Conservation (phyloP, 23 tunicate species). For the Pegea sp. region DNA sequence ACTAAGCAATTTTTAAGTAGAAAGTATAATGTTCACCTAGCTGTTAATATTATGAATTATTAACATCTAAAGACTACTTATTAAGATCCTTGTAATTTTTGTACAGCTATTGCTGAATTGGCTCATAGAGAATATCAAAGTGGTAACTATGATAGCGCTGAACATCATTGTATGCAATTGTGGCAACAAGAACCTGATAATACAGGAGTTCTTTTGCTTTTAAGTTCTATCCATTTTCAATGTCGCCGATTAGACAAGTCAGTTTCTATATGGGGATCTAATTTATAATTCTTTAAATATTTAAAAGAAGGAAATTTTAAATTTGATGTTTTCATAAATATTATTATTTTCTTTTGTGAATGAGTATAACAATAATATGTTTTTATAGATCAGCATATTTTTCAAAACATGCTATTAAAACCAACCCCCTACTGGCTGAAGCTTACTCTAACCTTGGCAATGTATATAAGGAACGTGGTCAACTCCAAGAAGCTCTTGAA, state of each 20-base stretch:
- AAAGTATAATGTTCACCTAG: too few relatives aligned
- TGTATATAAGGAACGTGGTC: conserved; percentile 89
- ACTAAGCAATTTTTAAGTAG: too few relatives aligned
- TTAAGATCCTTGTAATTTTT: too few relatives aligned
- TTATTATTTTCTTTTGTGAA: too few relatives aligned
- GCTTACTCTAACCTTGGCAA: conserved; percentile 95
- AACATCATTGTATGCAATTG: conserved; percentile 85
- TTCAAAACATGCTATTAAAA: conserved; percentile 89
- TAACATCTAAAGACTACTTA: background rate
- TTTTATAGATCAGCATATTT: conserved; percentile 83
- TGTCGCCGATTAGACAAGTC: conserved; percentile 82
- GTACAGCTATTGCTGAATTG: conserved; percentile 57
- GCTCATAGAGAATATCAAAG: conserved; percentile 98
- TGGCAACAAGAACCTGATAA: conserved; percentile 94
- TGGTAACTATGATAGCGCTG: conserved; percentile 89
- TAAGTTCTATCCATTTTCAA: conserved; percentile 97
- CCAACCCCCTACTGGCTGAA: conserved; percentile 95
- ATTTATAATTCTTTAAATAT: too few relatives aligned
- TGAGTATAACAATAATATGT: too few relatives aligned
- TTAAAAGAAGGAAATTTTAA: too few relatives aligned
- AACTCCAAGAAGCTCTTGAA: conserved; percentile 90
- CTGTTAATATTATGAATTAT: too few relatives aligned
- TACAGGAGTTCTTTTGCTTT: conserved; percentile 77
- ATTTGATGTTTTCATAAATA: too few relatives aligned
- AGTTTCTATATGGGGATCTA: too few relatives aligned